Base-by-base conservation (phyloP, 23 tunicate genomes). In the Ascidia mentula region DNA sequence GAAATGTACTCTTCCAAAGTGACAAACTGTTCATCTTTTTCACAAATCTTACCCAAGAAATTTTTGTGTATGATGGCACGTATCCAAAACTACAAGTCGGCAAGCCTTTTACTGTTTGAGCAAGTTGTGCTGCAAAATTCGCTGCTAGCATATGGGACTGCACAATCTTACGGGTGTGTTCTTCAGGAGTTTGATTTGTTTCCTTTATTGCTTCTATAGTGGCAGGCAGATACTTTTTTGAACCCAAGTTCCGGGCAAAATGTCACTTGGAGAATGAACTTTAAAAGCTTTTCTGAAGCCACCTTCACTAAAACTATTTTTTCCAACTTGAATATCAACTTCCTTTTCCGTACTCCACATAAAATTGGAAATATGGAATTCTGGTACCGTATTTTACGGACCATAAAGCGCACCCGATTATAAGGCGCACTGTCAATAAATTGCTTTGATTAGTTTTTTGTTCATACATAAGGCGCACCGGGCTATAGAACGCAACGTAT, bases 81-180 rank as follows among this genome's bases (percentile, higher is more conserved):
- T 53, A 53, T 3, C 75, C 75, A 71, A 7, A 71, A 3, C 32
- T 18, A 9, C 30, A 34, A 34, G 38, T 31, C 30, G 32, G 30
- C 35, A 20, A 2, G 18, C 32, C 13, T 3, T 9, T 5, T 20
- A 71, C 75, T 20, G 30, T 36, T 18, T 71, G 30, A 17, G 32
- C 75, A 3, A 71, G 30, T 31, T 71, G 75, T 34, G 75, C 38
- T 4, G 75, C 38, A 71, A 71, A 71, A 71, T 71, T 71, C n/a
- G 75, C 34, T 9, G 75, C 75, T 22, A 71, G 75, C 35, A 18
- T 71, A 36, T 71, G 75, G 36, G 32, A 28, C 32, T 71, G 75
- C 75, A 71, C 75, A 36, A 71, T 71, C 30, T 69, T 71, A 17
- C 75, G 34, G 2, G 75, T 71, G 32, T 71, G 75, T 34, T 36